phyloP scores from a whole-genome alignment of 2,888 invertebrate species.

The Brachynemurus nebulosus region DNA sequence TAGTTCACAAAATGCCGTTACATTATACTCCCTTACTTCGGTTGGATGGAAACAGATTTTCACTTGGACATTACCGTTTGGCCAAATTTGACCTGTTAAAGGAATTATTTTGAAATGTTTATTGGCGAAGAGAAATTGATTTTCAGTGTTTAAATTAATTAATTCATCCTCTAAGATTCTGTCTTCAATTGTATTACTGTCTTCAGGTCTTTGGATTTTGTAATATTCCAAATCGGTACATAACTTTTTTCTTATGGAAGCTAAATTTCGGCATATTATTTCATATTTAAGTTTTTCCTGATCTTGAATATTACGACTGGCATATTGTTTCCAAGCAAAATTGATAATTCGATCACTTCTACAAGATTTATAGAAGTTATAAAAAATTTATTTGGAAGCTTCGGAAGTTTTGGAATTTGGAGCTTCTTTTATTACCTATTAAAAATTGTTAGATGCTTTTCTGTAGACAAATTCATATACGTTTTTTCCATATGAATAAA shows the following conservation, averaged over 20 bases:
- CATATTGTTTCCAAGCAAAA: slow-evolving; percentile 43
- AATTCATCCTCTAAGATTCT: slow-evolving; percentile 32
- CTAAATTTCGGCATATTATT: slow-evolving; percentile 21
- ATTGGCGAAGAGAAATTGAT: slow-evolving; percentile 1
- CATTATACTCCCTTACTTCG: slow-evolving; percentile 35
- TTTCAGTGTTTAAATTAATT: slow-evolving; percentile 21
- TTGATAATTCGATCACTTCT: slow-evolving; percentile 35
- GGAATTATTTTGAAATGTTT: slow-evolving; percentile 9
- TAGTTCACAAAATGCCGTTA: slow-evolving; percentile 42
- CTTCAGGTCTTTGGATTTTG: slow-evolving; percentile 24
- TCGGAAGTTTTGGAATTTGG: not conserved
- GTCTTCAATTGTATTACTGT: slow-evolving; percentile 28
- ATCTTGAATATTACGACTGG: slow-evolving; percentile 31
- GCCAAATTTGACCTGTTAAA: slow-evolving; percentile 41
- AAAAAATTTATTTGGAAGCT: not conserved
- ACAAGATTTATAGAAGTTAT: not conserved
- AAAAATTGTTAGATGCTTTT: slow-evolving; percentile 35
- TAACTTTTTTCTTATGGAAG: slow-evolving; percentile 23
- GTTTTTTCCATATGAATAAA: slow-evolving; percentile 40
- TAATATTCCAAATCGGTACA: slow-evolving; percentile 22
- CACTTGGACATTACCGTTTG: slow-evolving; percentile 37
- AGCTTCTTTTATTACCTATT: slow-evolving; percentile 31
- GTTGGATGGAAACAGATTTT: slow-evolving; percentile 41
- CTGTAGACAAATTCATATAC: slow-evolving; percentile 40
- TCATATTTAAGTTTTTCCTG: slow-evolving; percentile 19